Percentiles rank a stretch among this genome's conserved stretches.
Conservation (phyloP, 2,797 vertebrate species). For the Melanotaenia nigrans region DNA sequence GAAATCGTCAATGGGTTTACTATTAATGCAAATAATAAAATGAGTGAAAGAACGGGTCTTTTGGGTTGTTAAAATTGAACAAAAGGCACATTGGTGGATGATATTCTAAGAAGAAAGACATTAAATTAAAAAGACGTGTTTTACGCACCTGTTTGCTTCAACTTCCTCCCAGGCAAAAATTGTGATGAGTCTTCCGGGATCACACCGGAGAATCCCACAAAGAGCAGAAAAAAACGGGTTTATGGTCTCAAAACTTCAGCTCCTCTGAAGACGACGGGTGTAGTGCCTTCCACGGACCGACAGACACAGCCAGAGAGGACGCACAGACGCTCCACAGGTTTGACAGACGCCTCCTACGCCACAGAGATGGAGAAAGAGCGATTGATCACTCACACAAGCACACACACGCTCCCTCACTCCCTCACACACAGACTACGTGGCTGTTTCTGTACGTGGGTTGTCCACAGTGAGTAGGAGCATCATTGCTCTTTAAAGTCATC, state of each 20-base stretch:
- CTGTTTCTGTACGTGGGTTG: slow-evolving; percentile 51
- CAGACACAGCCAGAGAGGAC: slow-evolving; percentile 14
- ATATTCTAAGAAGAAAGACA: background rate
- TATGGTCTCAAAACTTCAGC: slow-evolving; percentile 54
- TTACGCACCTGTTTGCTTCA: slow-evolving; percentile 76
- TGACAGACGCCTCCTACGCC: slow-evolving; percentile 58
- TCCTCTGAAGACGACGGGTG: slow-evolving; percentile 9
- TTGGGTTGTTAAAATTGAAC: background rate
- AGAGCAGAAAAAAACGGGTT: slow-evolving; percentile 33
- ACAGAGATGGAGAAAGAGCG: slow-evolving; percentile 49
- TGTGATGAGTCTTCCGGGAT: slow-evolving; percentile 53
- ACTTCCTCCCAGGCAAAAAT: slow-evolving; percentile 53
- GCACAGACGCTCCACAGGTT: slow-evolving; percentile 48
- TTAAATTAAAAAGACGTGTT: background rate
- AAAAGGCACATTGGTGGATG: background rate
- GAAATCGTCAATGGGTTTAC: slow-evolving; percentile 47
- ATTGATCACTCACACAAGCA: slow-evolving; percentile 20
- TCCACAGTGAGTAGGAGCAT: slow-evolving; percentile 59
- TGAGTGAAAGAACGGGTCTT: background rate
- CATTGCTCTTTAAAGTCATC: slow-evolving; percentile 35
- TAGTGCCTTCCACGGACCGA: slow-evolving; percentile 21
- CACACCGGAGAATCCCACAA: slow-evolving; percentile 18
- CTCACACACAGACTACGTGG: slow-evolving; percentile 57
- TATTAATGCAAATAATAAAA: background rate
- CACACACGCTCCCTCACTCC: background rate